Evolutionary conservation across 2,113 vertebrate genomes (phyloP).

Genomic region (Formicarius rufipectus): DNA sequence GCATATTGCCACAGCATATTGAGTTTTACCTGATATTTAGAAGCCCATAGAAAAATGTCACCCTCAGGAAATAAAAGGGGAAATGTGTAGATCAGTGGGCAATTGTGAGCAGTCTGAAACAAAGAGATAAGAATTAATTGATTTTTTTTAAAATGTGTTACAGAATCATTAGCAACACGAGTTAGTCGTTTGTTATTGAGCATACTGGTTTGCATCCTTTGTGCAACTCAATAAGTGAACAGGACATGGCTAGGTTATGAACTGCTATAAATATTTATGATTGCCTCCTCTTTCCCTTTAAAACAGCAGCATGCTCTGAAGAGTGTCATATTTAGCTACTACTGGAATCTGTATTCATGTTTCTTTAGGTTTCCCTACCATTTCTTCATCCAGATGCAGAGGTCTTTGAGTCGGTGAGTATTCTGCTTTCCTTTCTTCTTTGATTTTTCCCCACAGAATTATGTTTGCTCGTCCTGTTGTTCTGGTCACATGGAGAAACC

Average conservation of each 20-base stretch:
- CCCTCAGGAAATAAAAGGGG: background rate
- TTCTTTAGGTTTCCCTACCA: background rate
- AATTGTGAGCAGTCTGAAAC: background rate
- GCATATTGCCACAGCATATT: background rate
- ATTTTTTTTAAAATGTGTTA: background rate
- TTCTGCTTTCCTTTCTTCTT: background rate
- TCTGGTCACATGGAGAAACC: conserved; percentile 8
- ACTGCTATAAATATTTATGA: background rate
- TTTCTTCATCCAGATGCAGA: background rate
- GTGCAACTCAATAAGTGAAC: background rate
- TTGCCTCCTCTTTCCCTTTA: background rate
- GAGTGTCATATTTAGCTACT: background rate
- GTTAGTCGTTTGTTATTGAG: background rate
- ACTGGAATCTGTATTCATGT: background rate
- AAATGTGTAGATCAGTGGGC: background rate
- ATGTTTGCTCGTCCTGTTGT: background rate
- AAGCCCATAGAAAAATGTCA: background rate
- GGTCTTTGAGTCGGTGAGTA: background rate
- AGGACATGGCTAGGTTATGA: background rate
- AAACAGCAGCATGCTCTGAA: background rate
- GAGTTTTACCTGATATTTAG: background rate
- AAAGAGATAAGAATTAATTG: background rate
- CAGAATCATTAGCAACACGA: background rate
- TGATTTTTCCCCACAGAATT: conserved; percentile 4
- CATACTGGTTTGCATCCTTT: background rate